Conservation (phyloP, 2,113 vertebrate genomes). For the Pristiophorus japonicus region DNA sequence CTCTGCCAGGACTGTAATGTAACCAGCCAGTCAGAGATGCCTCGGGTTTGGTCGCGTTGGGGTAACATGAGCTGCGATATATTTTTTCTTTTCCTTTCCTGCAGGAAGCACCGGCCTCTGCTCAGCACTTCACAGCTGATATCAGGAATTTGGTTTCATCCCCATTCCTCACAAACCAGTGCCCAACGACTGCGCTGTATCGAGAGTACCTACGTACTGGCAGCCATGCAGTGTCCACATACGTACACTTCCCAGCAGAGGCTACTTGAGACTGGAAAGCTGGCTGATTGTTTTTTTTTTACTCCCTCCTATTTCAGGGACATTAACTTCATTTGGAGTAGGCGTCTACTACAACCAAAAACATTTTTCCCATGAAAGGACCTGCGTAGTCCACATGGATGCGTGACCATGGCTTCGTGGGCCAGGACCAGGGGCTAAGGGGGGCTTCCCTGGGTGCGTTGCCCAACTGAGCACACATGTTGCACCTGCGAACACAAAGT, state of each 20-base stretch:
- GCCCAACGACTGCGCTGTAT: not conserved
- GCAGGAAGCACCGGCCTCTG: not conserved
- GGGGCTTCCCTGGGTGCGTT: no score
- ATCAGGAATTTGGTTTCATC: not conserved
- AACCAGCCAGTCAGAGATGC: not conserved
- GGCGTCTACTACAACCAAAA: no score
- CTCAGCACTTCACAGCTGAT: not conserved
- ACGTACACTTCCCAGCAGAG: not conserved
- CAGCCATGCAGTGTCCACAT: not conserved
- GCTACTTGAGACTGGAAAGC: not conserved
- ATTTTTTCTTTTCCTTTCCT: not conserved
- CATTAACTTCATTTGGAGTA: no score
- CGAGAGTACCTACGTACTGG: not conserved
- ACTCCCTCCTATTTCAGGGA: not conserved
- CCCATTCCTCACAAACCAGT: not conserved
- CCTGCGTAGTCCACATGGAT: no score
- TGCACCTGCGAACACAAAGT: no score
- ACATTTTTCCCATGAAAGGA: no score
- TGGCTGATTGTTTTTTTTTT: not conserved
- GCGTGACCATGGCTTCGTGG: no score
- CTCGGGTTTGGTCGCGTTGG: not conserved
- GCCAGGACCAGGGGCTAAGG: no score
- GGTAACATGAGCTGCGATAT: not conserved
- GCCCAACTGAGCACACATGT: no score
- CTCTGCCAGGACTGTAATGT: not conserved